A percentile compares a stretch with the other conserved stretches of the same genome.
Conservation (phyloP, 2,797 vertebrate genomes). For the Anguilla anguilla region DNA sequence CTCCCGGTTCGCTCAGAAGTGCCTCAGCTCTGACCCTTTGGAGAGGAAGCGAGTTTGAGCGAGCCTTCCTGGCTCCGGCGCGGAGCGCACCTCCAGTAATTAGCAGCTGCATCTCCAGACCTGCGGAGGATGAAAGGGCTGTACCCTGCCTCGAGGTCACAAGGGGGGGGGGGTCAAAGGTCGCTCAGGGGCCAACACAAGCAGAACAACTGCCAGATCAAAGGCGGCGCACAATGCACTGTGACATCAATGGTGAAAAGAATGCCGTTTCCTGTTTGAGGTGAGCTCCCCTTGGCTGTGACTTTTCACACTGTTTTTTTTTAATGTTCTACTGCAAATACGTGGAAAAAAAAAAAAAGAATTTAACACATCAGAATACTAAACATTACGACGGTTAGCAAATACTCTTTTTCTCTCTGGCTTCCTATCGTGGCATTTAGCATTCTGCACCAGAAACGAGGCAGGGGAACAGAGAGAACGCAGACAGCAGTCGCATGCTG, state of each 20-base stretch:
- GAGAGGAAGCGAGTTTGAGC: neutral
- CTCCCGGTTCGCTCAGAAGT: neutral
- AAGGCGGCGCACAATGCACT: neutral
- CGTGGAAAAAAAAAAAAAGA: neutral
- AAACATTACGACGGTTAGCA: neutral
- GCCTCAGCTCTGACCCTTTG: neutral
- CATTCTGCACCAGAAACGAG: neutral
- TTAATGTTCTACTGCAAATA: neutral
- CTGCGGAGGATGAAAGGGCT: neutral
- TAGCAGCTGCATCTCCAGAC: neutral
- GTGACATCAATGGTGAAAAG: neutral
- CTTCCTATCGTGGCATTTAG: neutral
- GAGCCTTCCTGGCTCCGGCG: neutral
- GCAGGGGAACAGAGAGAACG: too few relatives aligned
- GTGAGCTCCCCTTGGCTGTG: neutral
- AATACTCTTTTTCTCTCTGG: neutral
- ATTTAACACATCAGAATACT: neutral
- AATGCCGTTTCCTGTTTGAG: neutral
- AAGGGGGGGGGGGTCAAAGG: neutral
- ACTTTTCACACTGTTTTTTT: neutral
- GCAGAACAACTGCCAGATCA: slow-evolving; percentile 9
- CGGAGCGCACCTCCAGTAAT: neutral
- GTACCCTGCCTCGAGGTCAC: neutral
- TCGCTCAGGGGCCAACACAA: neutral
- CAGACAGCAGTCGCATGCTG: neutral